Percentiles rank a stretch among this genome's conserved stretches.
Conservation (phyloP, 1,140 invertebrate species). For the Zaprionus inermis region DNA sequence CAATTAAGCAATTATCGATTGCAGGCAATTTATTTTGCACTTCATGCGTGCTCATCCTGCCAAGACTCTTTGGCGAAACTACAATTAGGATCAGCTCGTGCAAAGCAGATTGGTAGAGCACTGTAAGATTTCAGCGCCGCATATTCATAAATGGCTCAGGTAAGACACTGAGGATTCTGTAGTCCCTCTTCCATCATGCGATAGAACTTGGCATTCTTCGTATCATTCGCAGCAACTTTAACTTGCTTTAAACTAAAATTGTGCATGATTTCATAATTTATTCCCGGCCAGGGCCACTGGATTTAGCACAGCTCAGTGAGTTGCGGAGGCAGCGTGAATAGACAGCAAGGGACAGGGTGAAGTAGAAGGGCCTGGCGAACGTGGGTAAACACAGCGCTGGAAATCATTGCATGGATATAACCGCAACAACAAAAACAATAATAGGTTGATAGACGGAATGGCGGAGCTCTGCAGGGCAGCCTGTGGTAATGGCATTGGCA, state of each 20-base stretch:
- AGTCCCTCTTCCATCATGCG: not conserved
- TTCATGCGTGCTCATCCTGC: slow-evolving; percentile 1
- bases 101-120: slow-evolving; percentile 44
- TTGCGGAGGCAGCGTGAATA: slow-evolving; percentile 39
- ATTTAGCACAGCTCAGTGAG: slow-evolving; percentile 52
- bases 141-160: slow-evolving; percentile 54
- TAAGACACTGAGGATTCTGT: not conserved
- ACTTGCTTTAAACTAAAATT: slow-evolving; percentile 49
- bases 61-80: slow-evolving; percentile 19
- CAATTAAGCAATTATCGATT: slow-evolving; percentile 65
- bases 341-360: not conserved
- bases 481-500: slow-evolving; percentile 58
- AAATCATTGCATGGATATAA: slow-evolving; percentile 63
- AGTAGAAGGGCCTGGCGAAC: slow-evolving; percentile 17
- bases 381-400: slow-evolving; percentile 52
- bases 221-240: slow-evolving; percentile 26
- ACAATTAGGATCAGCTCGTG: slow-evolving; percentile 52
- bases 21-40: slow-evolving; percentile 12
- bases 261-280: slow-evolving; percentile 62
- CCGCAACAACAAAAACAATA: slow-evolving; percentile 41
- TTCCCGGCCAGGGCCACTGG: slow-evolving; percentile 48
- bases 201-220: too few relatives aligned
- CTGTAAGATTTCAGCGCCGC: slow-evolving; percentile 44
- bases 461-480: not conserved
- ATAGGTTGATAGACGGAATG: not conserved